Percentiles rank a stretch among this genome's conserved stretches.
Evolutionary conservation across 2,113 vertebrate genomes (phyloP).

Genomic region (Alethe diademata): DNA sequence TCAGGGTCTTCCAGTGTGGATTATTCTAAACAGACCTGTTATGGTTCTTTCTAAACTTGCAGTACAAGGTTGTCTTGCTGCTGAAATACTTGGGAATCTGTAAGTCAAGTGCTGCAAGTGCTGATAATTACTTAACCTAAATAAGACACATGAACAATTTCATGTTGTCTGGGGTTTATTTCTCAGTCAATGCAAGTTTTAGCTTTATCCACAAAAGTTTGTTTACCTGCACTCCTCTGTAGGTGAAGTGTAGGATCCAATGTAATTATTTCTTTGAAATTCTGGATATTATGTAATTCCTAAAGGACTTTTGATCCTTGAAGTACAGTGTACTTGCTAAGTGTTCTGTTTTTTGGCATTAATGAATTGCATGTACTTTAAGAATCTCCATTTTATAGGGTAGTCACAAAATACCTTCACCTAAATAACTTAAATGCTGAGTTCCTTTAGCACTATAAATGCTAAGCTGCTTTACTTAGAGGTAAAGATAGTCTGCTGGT

Average conservation of each 20-base stretch:
- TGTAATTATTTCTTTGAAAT: neutral
- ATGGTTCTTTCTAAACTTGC: neutral
- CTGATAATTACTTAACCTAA: neutral
- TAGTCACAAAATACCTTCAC: neutral
- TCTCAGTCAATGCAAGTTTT: neutral
- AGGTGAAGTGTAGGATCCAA: neutral
- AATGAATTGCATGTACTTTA: neutral
- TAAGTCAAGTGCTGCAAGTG: neutral
- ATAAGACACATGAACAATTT: neutral
- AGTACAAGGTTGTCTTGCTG: neutral
- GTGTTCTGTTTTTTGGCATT: neutral
- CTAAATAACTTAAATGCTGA: neutral
- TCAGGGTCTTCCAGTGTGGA: neutral
- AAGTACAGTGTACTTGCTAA: neutral
- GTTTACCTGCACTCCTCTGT: neutral
- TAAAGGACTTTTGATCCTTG: neutral
- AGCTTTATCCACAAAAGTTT: neutral
- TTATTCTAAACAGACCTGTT: neutral
- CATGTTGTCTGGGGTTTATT: neutral
- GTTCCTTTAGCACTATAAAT: neutral
- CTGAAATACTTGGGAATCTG: neutral
- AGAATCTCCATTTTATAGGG: neutral
- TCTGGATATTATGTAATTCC: neutral
- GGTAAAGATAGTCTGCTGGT: neutral
- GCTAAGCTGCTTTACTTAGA: neutral